Percentiles rank a stretch among this genome's conserved stretches.
These are phyloP conservation scores for Scomber scombrus DNA, from an alignment of 2,113 vertebrate species.

Conservation along the genomic window DNA sequence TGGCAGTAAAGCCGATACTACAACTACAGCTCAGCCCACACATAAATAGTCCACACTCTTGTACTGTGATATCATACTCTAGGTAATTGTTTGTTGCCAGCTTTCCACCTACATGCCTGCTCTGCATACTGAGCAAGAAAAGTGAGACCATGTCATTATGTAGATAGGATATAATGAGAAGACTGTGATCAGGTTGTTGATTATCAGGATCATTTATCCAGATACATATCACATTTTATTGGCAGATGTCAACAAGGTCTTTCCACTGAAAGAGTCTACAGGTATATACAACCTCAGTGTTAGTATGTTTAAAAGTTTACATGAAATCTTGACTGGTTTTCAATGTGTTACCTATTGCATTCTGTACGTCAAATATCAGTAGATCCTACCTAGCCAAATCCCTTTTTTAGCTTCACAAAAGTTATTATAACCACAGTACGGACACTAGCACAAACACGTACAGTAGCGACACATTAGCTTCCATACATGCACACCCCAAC, in stretches of 20 bases:
- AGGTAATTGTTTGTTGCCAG: background rate
- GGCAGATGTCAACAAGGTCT: conserved; percentile 16
- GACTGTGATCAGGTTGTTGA: background rate
- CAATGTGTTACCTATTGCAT: no score
- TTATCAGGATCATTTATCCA: conserved; percentile 26
- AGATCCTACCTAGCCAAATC: background rate
- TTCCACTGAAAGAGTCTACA: background rate
- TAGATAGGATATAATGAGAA: background rate
- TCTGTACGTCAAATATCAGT: background rate
- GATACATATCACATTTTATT: conserved; percentile 16
- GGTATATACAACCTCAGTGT: background rate
- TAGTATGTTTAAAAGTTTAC: background rate
- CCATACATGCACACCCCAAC: conserved; percentile 15
- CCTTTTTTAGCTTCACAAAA: background rate
- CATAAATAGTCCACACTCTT: background rate
- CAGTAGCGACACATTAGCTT: conserved; percentile 17
- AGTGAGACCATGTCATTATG: background rate
- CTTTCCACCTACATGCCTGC: conserved; percentile 9
- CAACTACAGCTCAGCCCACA: conserved; percentile 14
- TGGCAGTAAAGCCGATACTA: background rate
- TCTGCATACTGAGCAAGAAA: conserved; percentile 9
- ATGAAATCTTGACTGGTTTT: background rate
- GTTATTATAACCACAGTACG: background rate
- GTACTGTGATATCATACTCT: background rate
- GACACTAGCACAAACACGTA: conserved; percentile 29